A percentile compares a stretch with the other conserved stretches of the same genome.
These are phyloP conservation scores for Bostrychus sinensis DNA, from an alignment of 2,113 vertebrate genomes.

Conservation along the genomic window DNA sequence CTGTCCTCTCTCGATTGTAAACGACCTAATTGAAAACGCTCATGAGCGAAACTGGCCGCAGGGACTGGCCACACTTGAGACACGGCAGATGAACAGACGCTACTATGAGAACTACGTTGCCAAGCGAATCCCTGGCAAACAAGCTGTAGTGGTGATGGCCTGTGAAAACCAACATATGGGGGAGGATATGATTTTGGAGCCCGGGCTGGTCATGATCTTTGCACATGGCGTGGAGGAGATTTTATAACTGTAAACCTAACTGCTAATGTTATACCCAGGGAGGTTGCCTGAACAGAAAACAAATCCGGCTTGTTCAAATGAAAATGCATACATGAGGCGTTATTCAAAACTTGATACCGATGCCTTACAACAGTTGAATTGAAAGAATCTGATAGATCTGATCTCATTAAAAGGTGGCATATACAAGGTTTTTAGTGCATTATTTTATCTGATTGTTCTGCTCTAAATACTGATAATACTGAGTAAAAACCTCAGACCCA, in stretches of 20 bases:
- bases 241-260: conserved; percentile 68
- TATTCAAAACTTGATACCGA: conserved; percentile 61
- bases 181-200: conserved; percentile 98
- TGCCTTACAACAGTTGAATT: conserved; percentile 76
- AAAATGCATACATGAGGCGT: conserved; percentile 39
- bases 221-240: conserved; percentile 97
- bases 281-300: conserved; percentile 26
- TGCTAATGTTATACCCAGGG: conserved; percentile 25
- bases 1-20: conserved; percentile 93
- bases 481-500: conserved; percentile 46
- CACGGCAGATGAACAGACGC: conserved; percentile 96
- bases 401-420: conserved; percentile 55
- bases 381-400: conserved; percentile 60
- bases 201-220: conserved; percentile 97
- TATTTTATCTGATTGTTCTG: conserved; percentile 73
- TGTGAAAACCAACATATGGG: conserved; percentile 99
- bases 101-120: conserved; percentile 99
- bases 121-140: conserved; percentile 97
- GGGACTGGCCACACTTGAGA: conserved; percentile 96
- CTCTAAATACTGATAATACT: conserved; percentile 50
- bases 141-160: conserved; percentile 98
- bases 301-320: conserved; percentile 59
- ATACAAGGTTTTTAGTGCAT: conserved; percentile 76
- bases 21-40: conserved; percentile 96
- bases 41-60: conserved; percentile 98